Conservation (phyloP, 2,797 vertebrate genomes). For the Lepidocolaptes lacrymiger region DNA sequence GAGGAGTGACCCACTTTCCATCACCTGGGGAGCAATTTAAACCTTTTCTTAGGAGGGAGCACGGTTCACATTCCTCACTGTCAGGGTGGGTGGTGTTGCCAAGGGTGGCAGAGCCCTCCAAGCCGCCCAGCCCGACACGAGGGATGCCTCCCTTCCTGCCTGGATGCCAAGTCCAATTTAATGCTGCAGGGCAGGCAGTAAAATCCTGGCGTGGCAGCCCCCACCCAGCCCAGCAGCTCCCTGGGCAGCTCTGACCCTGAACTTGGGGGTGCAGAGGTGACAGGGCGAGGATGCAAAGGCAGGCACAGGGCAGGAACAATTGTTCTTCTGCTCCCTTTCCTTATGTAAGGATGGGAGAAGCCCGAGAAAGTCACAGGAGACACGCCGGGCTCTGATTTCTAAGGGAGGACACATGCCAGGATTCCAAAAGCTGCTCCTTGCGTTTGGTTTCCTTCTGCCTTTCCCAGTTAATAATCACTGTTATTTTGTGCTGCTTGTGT, state of each 20-base stretch:
- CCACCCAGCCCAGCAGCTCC: background rate
- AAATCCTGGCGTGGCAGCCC: background rate
- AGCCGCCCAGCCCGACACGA: background rate
- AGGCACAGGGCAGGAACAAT: background rate
- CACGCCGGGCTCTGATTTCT: background rate
- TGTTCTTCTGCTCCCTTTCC: background rate
- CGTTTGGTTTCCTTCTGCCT: conserved; percentile 17
- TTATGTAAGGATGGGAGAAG: background rate
- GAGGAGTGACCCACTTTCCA: background rate
- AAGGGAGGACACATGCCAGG: background rate
- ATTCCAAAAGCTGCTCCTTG: background rate
- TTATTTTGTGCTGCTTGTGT: background rate
- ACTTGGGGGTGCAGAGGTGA: background rate
- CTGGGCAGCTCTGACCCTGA: background rate
- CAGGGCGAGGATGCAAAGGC: background rate
- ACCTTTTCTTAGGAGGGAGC: background rate
- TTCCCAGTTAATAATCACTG: conserved; percentile 23
- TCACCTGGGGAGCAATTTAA: background rate
- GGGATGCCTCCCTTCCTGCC: conserved; percentile 51
- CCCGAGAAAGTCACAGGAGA: background rate
- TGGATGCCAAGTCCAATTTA: conserved; percentile 21
- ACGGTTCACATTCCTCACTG: background rate
- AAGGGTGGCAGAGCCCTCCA: background rate
- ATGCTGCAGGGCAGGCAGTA: background rate
- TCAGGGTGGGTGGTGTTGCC: background rate